Percentiles rank a stretch among this genome's conserved stretches.
These are phyloP conservation scores for Pterocles gutturalis DNA, from an alignment of 2,113 vertebrate genomes.

Conservation along the genomic window DNA sequence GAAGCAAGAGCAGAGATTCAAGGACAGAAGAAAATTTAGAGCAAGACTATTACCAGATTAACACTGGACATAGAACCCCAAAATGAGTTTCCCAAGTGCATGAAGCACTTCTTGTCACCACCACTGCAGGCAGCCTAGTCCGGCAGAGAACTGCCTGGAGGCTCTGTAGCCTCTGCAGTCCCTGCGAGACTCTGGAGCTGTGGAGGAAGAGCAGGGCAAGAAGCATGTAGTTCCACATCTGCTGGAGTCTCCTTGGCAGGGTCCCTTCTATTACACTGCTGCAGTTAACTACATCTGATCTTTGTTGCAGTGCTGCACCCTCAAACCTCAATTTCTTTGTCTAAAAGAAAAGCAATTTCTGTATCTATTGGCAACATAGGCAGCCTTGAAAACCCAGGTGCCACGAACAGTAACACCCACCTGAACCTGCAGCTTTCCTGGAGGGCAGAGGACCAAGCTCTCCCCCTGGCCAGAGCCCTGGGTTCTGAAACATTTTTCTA, in stretches of 20 bases:
- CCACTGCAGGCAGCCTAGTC: rapidly evolving
- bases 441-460: background rate
- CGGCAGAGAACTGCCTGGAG: background rate
- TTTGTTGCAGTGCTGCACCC: background rate
- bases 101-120: background rate
- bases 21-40: background rate
- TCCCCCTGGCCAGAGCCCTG: rapidly evolving
- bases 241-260: background rate
- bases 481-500: background rate
- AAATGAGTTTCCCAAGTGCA: background rate
- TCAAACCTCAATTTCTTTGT: background rate
- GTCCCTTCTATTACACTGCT: background rate
- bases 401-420: background rate
- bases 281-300: background rate
- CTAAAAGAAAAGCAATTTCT: background rate
- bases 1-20: background rate
- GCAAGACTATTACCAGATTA: background rate
- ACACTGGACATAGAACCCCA: background rate
- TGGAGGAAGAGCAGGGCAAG: background rate
- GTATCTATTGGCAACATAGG: background rate
- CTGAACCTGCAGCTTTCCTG: background rate
- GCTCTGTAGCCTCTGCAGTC: background rate
- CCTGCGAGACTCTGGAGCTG: background rate
- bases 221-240: background rate
- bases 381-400: background rate